Base-by-base conservation (phyloP, 2,888 invertebrate species). In the Meganola albula region DNA sequence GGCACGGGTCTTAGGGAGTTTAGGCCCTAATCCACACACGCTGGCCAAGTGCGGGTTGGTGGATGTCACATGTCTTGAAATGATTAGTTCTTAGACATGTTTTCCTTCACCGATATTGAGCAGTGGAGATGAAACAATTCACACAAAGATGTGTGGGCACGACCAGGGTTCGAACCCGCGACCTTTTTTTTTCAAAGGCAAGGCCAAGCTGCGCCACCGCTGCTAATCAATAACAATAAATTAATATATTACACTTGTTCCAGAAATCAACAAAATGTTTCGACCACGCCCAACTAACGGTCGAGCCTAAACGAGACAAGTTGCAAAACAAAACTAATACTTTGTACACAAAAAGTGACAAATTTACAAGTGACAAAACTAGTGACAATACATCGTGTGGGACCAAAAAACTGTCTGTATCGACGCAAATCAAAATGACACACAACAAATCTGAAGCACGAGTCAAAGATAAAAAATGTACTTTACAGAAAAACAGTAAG, bases 261-360 rank as follows among this genome's bases (percentile, higher is more conserved):
- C 77, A 85, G 84, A 83, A 80, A 71, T 71, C 78, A 26, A 82
- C 74, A 36, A 80, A 63, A 31, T 85, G 84, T 43, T 77, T 84
- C 55, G 82, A 85, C 53, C 77, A 79, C 43, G 56, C 74, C 1
- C 84, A 82, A 39, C 61, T 85, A 30, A 50, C 73, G 10, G 67
- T 70, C 2, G 59, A 44, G 6, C 20, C 40, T 13, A 40, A 46
- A 38, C 42, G 26, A 48, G 55, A 28, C 24, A 44, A 48, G 37
- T 44, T 48, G 37, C 44, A 57, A 33, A 43, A 47, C 18, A 52
- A 45, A 38, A 42, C 37, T 14, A 47, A 47, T 42, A 53, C 58
- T 35, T 36, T 47, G 24, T 21, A 44, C 38, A 30, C 40, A 38
- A 62, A 38, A 41, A 54, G 53, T 51, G 54, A 35, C 41, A 48